phyloP scores from a whole-genome alignment of 2,113 vertebrate genomes.

The Phyllostomus hastatus region DNA sequence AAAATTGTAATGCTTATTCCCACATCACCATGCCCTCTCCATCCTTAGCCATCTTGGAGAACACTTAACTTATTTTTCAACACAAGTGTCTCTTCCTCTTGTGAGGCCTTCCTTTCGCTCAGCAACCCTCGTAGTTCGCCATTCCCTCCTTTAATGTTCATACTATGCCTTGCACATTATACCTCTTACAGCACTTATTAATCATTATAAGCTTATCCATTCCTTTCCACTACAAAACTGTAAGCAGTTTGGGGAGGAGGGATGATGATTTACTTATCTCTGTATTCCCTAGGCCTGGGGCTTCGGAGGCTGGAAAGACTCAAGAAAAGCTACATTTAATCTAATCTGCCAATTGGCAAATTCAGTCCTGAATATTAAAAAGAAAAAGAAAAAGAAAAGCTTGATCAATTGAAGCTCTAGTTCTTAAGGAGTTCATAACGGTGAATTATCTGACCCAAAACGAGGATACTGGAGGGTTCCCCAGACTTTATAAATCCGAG shows the following conservation, averaged over 20 bases:
- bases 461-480: rapidly evolving
- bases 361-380: no score
- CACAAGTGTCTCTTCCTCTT: neutral
- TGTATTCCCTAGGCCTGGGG: neutral
- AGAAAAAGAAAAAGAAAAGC: neutral
- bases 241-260: neutral
- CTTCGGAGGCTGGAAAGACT: neutral
- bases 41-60: neutral
- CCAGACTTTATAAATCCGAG: neutral
- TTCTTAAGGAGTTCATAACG: neutral
- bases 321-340: neutral
- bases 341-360: no score
- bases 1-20: neutral
- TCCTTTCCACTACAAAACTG: neutral
- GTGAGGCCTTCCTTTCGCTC: neutral
- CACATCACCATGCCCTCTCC: neutral
- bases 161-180: neutral
- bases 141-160: neutral
- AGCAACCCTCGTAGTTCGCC: neutral
- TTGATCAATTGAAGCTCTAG: neutral
- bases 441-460: neutral
- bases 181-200: neutral
- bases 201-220: neutral
- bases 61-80: neutral
- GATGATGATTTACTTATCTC: neutral